A percentile compares a stretch with the other conserved stretches of the same genome.
phyloP scores from a whole-genome alignment of 2,113 vertebrate species.

The Cricetomys ansorgei region DNA sequence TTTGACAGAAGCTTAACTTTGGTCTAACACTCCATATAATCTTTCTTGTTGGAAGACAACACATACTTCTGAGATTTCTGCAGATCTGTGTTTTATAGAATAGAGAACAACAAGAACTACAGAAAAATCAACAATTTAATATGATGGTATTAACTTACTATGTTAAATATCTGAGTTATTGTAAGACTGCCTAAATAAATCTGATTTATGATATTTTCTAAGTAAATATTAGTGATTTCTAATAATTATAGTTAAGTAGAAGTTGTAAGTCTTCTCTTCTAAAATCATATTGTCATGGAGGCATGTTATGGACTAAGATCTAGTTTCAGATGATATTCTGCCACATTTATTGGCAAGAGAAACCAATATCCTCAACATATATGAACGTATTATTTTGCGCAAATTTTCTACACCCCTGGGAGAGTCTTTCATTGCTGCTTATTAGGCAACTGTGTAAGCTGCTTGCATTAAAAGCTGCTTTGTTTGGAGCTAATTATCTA shows the following conservation, averaged over 20 bases:
- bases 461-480: not conserved
- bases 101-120: not conserved
- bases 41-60: not conserved
- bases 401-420: not conserved
- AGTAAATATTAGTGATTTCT: not conserved
- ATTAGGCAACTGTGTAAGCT: not conserved
- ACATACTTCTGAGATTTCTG: not conserved
- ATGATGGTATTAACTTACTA: not conserved
- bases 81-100: not conserved
- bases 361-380: not conserved
- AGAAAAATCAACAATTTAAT: not conserved
- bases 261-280: not conserved
- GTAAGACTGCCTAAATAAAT: not conserved
- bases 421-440: not conserved
- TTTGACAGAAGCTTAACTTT: not conserved
- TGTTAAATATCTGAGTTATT: not conserved
- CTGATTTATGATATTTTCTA: not conserved
- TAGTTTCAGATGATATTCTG: not conserved
- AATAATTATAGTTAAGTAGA: not conserved
- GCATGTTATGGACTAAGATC: too few species aligned
- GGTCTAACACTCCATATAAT: not conserved
- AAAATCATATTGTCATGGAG: not conserved
- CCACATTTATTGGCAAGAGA: not conserved
- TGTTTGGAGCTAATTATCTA: not conserved
- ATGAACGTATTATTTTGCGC: not conserved